Base-by-base conservation (phyloP, 2,113 vertebrate genomes). In the Origma solitaria region DNA sequence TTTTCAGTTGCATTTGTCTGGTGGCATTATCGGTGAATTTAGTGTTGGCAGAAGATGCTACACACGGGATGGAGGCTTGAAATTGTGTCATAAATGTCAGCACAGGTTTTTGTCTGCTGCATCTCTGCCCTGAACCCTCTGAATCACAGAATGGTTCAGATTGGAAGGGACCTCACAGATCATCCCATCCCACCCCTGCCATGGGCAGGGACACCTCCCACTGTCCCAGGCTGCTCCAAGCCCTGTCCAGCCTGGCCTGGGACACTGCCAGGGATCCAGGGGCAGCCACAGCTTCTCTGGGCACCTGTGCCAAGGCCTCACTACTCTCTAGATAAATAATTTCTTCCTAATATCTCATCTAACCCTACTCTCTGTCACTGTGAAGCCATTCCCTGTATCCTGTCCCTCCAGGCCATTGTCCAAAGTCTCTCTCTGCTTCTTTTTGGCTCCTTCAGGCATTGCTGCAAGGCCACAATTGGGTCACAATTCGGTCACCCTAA, bases 241-340 rank as follows among this genome's bases (percentile, higher is more conserved):
- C 14, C 30, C 7, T 0, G 0, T 69, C n/a, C 70, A 37, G 0
- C 21, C 47, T 76, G 54, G 10, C 22, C 54, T 61, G 49, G 25
- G 49, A 0, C 17, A 42, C 25, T 77, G 0, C 15, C 56, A 90
- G 25, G 31, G 49, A 69, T 69, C 60, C 70, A 75, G 56, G 40
- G 19, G 18, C 47, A 77, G 22, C 62, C 40, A 19, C 54, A 76
- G 35, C 78, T 76, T 0, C 54, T 69, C 56, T 49, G 40, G 15
- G 25, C 10, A 56, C 1, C 49, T 83, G 22, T 56, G 56, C 71
- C 71, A 62, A 10, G 40, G 35, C 8, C 35, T 82, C 18, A 7
- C 27, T 25, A 11, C 31, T 60, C 23, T 81, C 47, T 24, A n/a
- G 19, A 23, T 15, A 49, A 45, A 25, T 8, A 18, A 27, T 69